A percentile compares a stretch with the other conserved stretches of the same genome.
Conservation (phyloP, 2,888 invertebrate genomes). For the Electrophaes corylata region DNA sequence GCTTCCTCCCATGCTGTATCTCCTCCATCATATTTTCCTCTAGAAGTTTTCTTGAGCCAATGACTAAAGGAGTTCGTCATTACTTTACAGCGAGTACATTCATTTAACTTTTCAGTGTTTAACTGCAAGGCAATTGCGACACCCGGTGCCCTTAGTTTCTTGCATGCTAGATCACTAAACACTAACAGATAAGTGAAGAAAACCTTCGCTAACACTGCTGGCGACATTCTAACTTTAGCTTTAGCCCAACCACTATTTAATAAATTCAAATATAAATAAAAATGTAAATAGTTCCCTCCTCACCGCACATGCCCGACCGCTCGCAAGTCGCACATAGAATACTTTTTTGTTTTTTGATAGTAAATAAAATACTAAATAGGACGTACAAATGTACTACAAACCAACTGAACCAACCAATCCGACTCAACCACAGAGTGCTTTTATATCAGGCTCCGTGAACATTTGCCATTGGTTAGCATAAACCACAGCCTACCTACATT, state of each 20-base stretch:
- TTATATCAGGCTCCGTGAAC: too few species aligned
- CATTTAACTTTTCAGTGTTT: constrained; percentile 43
- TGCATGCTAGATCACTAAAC: constrained; percentile 43
- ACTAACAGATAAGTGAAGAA: constrained; percentile 43
- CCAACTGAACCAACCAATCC: too few species aligned
- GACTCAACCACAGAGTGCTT: too few species aligned
- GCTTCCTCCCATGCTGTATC: constrained; percentile 97
- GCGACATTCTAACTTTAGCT: constrained; percentile 17
- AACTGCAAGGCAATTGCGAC: constrained; percentile 22
- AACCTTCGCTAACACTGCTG: constrained; percentile 27
- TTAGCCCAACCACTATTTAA: neutral
- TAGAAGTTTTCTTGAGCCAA: constrained; percentile 92
- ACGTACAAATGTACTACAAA: too few species aligned
- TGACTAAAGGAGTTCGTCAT: constrained; percentile 89
- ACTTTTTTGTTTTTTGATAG: too few species aligned
- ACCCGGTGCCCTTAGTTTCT: constrained; percentile 43
- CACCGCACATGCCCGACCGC: too few species aligned
- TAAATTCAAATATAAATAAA: neutral
- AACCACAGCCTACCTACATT: too few species aligned
- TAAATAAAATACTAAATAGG: too few species aligned
- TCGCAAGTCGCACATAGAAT: too few species aligned
- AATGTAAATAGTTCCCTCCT: too few species aligned
- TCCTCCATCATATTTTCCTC: constrained; percentile 96
- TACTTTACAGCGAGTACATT: constrained; percentile 89
- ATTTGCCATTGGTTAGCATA: too few species aligned